Evolutionary conservation across 2,113 vertebrate species (phyloP).

Genomic region (Paradoxurus hermaphroditus): DNA sequence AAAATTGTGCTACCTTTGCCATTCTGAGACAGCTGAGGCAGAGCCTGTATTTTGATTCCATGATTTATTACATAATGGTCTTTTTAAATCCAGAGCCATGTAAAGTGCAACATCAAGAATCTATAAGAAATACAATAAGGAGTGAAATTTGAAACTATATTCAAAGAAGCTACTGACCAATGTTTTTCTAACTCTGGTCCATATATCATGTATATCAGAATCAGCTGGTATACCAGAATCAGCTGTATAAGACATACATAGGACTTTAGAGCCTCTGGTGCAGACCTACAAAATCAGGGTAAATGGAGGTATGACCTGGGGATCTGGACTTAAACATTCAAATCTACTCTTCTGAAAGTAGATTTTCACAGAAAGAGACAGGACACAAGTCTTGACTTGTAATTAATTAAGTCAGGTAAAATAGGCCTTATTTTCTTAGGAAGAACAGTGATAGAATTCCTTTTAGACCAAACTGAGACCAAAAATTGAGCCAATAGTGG

Average conservation of each 20-base stretch:
- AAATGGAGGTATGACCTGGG: not conserved
- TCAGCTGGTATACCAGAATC: too few species aligned
- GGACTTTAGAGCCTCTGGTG: not conserved
- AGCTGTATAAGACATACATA: not conserved
- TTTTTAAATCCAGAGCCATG: not conserved
- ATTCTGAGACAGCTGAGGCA: not conserved
- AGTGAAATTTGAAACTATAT: not conserved
- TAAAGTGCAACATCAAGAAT: not conserved
- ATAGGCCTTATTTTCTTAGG: not conserved
- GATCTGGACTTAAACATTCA: not conserved
- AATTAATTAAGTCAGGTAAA: constrained; percentile 13
- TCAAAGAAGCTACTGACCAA: not conserved
- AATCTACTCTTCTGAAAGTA: not conserved
- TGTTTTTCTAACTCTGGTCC: not conserved
- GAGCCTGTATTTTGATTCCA: not conserved
- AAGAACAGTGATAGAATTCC: not conserved
- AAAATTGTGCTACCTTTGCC: not conserved
- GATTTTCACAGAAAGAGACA: not conserved
- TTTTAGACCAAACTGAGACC: not conserved
- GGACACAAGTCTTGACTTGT: not conserved
- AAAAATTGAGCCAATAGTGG: not conserved
- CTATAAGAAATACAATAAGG: not conserved
- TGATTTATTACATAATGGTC: not conserved
- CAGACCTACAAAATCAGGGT: not conserved
- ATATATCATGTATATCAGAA: not conserved